Conservation (phyloP, 2,888 invertebrate genomes). For the Stenichneumon culpator region DNA sequence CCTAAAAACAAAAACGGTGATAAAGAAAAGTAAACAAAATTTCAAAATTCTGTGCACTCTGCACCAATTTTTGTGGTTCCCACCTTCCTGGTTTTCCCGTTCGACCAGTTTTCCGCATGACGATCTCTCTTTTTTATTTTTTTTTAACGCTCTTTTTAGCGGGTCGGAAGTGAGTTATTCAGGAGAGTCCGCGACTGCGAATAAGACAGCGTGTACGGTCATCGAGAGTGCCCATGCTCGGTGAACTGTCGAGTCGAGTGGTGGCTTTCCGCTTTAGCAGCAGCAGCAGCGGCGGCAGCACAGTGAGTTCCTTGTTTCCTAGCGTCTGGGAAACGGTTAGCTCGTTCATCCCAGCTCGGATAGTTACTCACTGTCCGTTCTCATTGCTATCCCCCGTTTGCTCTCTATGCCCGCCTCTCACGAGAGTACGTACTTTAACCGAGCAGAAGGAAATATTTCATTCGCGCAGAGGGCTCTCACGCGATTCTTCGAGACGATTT, state of each 20-base stretch:
- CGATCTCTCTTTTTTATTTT: not conserved
- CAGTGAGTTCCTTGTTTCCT: slow-evolving; percentile 55
- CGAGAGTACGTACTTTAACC: slow-evolving; percentile 19
- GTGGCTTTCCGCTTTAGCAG: slow-evolving; percentile 13
- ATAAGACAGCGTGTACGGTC: slow-evolving; percentile 11
- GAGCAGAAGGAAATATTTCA: slow-evolving; percentile 7
- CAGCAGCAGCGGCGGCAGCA: slow-evolving; percentile 10
- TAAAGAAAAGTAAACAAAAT: too few relatives aligned
- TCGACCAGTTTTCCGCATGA: too few relatives aligned
- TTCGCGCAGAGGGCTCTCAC: slow-evolving; percentile 8
- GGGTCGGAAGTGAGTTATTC: slow-evolving; percentile 10
- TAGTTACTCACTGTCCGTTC: slow-evolving; percentile 54
- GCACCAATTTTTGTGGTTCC: not conserved
- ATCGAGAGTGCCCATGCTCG: slow-evolving; percentile 35
- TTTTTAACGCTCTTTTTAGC: slow-evolving; percentile 12
- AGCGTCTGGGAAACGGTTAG: slow-evolving; percentile 48
- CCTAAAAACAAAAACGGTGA: not conserved
- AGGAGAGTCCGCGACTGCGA: slow-evolving; percentile 6
- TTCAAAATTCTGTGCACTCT: not conserved
- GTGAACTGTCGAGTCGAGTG: slow-evolving; percentile 23
- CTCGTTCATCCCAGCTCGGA: slow-evolving; percentile 33
- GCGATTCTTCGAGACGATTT: not conserved
- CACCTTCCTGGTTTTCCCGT: not conserved
- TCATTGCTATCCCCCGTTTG: slow-evolving; percentile 39
- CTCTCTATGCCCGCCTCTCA: not conserved